Evolutionary conservation across 2,797 vertebrate species (phyloP).

Genomic region (Loriculus beryllinus): DNA sequence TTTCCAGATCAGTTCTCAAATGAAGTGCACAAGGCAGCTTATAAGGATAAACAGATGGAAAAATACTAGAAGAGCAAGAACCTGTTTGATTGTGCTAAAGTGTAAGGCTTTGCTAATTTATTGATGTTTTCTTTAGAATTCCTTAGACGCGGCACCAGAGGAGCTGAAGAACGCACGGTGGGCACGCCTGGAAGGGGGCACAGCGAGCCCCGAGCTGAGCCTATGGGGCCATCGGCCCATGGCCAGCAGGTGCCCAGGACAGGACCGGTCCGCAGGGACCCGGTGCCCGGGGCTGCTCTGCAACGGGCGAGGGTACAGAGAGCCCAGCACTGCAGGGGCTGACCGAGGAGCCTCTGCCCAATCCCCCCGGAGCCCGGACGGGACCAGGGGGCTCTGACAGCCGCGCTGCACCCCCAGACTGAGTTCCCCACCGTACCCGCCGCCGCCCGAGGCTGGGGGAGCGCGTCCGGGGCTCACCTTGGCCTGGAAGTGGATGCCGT

Average conservation of each 20-base stretch:
- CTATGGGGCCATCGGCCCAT: not conserved
- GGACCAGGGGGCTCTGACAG: not conserved
- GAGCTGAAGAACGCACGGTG: rapidly evolving
- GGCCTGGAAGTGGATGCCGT: conserved; percentile 90
- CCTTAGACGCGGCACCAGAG: no score
- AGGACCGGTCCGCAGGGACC: not conserved
- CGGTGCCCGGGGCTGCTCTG: not conserved
- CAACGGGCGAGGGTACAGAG: not conserved
- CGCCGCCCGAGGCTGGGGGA: not conserved
- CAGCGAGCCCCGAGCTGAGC: not conserved
- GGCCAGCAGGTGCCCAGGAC: not conserved
- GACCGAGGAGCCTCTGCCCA: not conserved
- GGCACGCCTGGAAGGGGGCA: not conserved
- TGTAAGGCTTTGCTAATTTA: not conserved
- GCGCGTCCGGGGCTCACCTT: conserved; percentile 79
- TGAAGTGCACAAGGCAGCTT: not conserved
- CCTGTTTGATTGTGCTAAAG: conserved; percentile 7
- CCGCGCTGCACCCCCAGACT: not conserved
- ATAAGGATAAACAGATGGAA: not conserved
- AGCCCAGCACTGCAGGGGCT: not conserved
- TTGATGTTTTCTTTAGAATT: not conserved
- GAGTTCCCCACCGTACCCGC: not conserved
- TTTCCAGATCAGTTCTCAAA: not conserved
- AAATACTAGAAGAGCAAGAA: not conserved
- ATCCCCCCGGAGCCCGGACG: not conserved